Evolutionary conservation across 2,888 invertebrate species (phyloP), one percentile per base, ranked within the genome.

Genomic region (Macaria liturata): DNA sequence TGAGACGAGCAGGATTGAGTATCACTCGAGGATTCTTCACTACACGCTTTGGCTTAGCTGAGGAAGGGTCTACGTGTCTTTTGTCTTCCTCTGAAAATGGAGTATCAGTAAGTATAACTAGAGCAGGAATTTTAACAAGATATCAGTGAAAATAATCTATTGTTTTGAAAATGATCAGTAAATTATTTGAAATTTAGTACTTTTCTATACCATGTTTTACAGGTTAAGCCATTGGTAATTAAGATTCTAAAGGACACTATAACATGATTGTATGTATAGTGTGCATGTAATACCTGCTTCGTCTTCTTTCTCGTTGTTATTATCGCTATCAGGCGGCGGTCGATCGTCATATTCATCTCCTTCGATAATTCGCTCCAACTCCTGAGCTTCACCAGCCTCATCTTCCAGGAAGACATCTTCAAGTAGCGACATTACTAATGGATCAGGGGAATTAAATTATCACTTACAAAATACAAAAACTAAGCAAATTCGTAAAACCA

Each of bases 1-100:
- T 95, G 9, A 98, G 85, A 4, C 94, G 93, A 34, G 95, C 95
- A 0, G 94, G 93, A 64, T 96, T 95, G 31, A 97, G 82, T 64
- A 94, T 93, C 3, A 94, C 94, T 57, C 94, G 91, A 0, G 95
- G 95, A 78, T 95, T 95, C 59, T 93, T 93, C 0, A 93, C 82
- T 0, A 94, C 86, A 48, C 93, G 87, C 67, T 93, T 94, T 32
- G 92, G 90, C 67, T 92, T 91, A 0, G 81, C 78, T 44, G 83
- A 72, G 4, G 79, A 66, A 8, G 91, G 90, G 54, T 91, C 91
- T 9, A 91, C 84, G 2, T 81, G 72, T 42, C 81, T 79, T 64
- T 86, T 91, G 9, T 91, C 91, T 73, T 91, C 91, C 66, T 84
- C 91, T 91, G 76, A 9, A 81, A 83, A 31, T 9, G 4, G 20